phyloP scores from a whole-genome alignment of 2,888 invertebrate species.

The Oscheius sp. region DNA sequence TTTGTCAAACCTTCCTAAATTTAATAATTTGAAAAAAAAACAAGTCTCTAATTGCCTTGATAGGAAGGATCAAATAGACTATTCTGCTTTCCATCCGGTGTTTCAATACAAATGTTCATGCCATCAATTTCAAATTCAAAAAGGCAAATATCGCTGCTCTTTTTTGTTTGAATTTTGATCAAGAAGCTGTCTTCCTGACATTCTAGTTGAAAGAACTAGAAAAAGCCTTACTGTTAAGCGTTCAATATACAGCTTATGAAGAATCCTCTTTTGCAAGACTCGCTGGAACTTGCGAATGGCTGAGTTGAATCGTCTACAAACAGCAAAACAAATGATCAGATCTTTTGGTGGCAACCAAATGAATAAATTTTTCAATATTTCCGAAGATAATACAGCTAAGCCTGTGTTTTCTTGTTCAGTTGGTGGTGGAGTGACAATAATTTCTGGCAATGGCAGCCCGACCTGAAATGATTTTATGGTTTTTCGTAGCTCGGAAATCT shows the following conservation, averaged over 20 bases:
- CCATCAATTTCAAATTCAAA: constrained; percentile 4
- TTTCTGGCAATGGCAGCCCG: neutral
- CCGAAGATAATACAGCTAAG: neutral
- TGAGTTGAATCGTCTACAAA: neutral
- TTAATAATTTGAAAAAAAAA: neutral
- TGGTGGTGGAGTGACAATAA: neutral
- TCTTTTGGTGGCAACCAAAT: neutral
- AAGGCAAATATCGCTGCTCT: too few species aligned
- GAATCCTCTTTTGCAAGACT: neutral
- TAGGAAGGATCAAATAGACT: neutral
- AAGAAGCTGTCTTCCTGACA: neutral
- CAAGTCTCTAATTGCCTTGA: neutral
- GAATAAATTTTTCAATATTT: neutral
- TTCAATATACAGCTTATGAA: neutral
- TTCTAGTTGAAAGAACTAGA: neutral
- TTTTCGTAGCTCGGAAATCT: neutral
- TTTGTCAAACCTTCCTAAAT: neutral
- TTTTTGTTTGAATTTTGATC: neutral
- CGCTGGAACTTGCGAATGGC: neutral
- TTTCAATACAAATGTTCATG: neutral
- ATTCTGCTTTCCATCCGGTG: neutral
- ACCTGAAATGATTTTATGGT: neutral
- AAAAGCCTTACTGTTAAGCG: neutral
- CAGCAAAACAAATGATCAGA: neutral
- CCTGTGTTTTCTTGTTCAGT: too few species aligned